Percentiles rank a stretch among this genome's conserved stretches.
Conservation (phyloP, 2,888 invertebrate genomes). For the Trachelus tabidus region DNA sequence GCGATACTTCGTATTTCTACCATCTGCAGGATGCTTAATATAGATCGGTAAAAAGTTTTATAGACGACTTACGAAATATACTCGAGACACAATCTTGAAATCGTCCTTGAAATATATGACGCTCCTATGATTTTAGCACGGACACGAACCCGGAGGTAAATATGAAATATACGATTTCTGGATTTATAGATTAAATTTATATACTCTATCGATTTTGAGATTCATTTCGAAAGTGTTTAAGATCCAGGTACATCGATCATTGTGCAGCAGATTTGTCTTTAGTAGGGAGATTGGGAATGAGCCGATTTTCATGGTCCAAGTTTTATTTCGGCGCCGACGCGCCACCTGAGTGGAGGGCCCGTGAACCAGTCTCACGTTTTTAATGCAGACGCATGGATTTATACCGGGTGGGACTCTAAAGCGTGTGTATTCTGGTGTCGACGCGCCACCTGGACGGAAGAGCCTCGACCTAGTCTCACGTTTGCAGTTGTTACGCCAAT, state of each 20-base stretch:
- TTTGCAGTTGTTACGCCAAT: too few relatives aligned
- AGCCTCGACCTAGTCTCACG: too few relatives aligned
- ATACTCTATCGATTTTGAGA: background rate
- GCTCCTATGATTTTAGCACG: background rate
- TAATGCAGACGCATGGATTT: too few relatives aligned
- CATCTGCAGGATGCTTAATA: background rate
- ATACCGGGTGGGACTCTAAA: too few relatives aligned
- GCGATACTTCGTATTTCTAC: background rate
- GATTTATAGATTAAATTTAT: background rate
- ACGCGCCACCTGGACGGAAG: too few relatives aligned
- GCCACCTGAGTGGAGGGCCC: too few relatives aligned
- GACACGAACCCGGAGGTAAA: background rate
- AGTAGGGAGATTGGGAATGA: too few relatives aligned
- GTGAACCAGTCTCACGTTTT: too few relatives aligned
- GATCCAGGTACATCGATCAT: background rate
- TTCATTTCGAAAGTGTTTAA: background rate
- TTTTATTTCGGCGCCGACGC: too few relatives aligned
- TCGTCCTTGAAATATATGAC: background rate
- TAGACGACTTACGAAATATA: background rate
- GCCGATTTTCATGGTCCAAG: too few relatives aligned
- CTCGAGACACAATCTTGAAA: background rate
- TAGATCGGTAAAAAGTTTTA: background rate
- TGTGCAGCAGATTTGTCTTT: background rate
- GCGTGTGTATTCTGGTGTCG: too few relatives aligned
- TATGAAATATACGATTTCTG: background rate